A percentile compares a stretch with the other conserved stretches of the same genome.
phyloP scores from a whole-genome alignment of 2,113 vertebrate genomes.

The Hydrolagus affinis region DNA sequence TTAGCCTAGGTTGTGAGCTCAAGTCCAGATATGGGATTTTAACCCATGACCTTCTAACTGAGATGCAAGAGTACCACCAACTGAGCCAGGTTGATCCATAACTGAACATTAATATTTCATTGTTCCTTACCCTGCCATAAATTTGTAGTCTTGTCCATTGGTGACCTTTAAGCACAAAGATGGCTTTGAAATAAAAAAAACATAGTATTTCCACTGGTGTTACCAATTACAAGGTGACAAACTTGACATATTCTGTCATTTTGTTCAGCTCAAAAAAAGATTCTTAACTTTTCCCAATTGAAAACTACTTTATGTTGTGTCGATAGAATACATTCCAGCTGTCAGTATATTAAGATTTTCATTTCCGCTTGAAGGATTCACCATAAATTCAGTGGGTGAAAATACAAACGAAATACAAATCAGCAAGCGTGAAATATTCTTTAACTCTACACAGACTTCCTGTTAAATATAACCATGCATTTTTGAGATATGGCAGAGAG shows the following conservation, averaged over 20 bases:
- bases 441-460: too few relatives aligned
- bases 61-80: too few relatives aligned
- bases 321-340: not conserved
- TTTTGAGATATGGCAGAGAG: too few relatives aligned
- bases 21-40: too few relatives aligned
- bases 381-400: not conserved
- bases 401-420: not conserved
- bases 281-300: not conserved
- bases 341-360: not conserved
- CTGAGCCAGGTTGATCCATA: too few relatives aligned
- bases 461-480: too few relatives aligned
- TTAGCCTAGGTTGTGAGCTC: too few relatives aligned
- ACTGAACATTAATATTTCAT: not conserved
- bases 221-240: not conserved
- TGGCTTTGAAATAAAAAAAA: not conserved
- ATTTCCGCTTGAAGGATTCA: not conserved
- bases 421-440: not conserved
- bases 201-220: not conserved
- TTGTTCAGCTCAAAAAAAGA: not conserved
- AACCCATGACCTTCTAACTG: too few relatives aligned
- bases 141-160: not conserved
- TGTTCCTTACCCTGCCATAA: not conserved
- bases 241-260: not conserved
- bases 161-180: too few relatives aligned
- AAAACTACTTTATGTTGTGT: not conserved